A percentile compares a stretch with the other conserved stretches of the same genome.
These are phyloP conservation scores for Nebria salina DNA, from an alignment of 2,888 invertebrate species.

Conservation along the genomic window DNA sequence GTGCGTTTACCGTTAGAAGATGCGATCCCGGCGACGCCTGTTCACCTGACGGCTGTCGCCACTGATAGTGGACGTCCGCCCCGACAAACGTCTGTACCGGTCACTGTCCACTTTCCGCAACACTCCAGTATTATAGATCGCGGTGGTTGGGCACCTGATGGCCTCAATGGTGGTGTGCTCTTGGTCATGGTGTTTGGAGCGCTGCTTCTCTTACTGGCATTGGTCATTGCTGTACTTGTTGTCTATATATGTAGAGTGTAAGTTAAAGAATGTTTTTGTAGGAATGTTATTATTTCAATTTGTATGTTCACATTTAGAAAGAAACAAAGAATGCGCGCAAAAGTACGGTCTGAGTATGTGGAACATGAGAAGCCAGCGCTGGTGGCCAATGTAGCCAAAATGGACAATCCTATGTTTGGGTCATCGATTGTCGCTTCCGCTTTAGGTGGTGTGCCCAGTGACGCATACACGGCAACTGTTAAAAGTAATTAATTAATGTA, in stretches of 20 bases:
- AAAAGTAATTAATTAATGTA: slow-evolving; percentile 63
- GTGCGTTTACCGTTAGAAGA: slow-evolving; percentile 46
- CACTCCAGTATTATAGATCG: slow-evolving; percentile 59
- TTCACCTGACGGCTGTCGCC: slow-evolving; percentile 83
- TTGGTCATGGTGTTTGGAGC: slow-evolving; percentile 74
- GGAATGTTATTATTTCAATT: slow-evolving; percentile 12
- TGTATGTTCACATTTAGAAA: slow-evolving; percentile 52
- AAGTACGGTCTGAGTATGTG: slow-evolving; percentile 59
- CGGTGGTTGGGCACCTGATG: slow-evolving; percentile 55
- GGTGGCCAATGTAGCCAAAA: slow-evolving; percentile 51
- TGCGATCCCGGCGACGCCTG: slow-evolving; percentile 61
- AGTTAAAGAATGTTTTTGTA: slow-evolving; percentile 55
- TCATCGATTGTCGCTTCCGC: slow-evolving; percentile 60
- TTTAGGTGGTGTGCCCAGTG: slow-evolving; percentile 61
- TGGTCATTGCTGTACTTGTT: slow-evolving; percentile 79
- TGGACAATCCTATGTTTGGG: slow-evolving; percentile 60
- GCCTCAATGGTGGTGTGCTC: slow-evolving; percentile 56
- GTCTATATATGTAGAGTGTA: slow-evolving; percentile 81
- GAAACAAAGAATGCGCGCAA: slow-evolving; percentile 57
- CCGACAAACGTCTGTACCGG: slow-evolving; percentile 75
- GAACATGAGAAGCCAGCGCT: slow-evolving; percentile 54
- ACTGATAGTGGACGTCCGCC: slow-evolving; percentile 88
- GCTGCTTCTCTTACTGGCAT: slow-evolving; percentile 76
- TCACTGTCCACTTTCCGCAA: slow-evolving; percentile 70
- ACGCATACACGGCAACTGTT: slow-evolving; percentile 68